Evolutionary conservation across 2,888 invertebrate species (phyloP).

Genomic region (Oxytorus armatus): DNA sequence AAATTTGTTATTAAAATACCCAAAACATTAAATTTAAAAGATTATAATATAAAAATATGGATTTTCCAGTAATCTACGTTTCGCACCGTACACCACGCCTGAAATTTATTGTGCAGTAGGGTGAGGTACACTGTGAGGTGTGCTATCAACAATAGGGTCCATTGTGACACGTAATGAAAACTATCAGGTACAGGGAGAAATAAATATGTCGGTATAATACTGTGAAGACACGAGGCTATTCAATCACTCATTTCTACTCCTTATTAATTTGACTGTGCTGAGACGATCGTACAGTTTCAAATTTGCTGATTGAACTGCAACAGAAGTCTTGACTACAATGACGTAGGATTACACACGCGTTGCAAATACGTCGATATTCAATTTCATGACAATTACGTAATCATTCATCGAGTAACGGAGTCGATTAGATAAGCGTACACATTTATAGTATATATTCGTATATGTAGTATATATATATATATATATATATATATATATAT

Average conservation of each 20-base stretch:
- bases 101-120: too few relatives aligned
- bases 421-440: slow-evolving; percentile 16
- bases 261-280: not conserved
- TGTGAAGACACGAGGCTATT: too few relatives aligned
- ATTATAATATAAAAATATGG: too few relatives aligned
- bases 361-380: slow-evolving; percentile 11
- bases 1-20: too few relatives aligned
- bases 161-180: too few relatives aligned
- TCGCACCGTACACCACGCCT: too few relatives aligned
- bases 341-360: slow-evolving; percentile 29
- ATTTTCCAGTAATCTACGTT: too few relatives aligned
- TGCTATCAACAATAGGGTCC: too few relatives aligned
- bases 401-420: not conserved
- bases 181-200: too few relatives aligned
- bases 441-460: not conserved
- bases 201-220: too few relatives aligned
- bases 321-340: slow-evolving; percentile 6
- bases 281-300: not conserved
- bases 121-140: too few relatives aligned
- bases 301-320: slow-evolving; percentile 44
- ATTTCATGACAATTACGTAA: slow-evolving; percentile 28
- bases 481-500: not conserved
- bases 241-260: not conserved
- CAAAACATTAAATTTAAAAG: too few relatives aligned
- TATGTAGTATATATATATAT: not conserved